Percentiles rank a stretch among this genome's conserved stretches.
Evolutionary conservation across 2,797 vertebrate genomes (phyloP).

Genomic region (Tamandua tetradactyla): DNA sequence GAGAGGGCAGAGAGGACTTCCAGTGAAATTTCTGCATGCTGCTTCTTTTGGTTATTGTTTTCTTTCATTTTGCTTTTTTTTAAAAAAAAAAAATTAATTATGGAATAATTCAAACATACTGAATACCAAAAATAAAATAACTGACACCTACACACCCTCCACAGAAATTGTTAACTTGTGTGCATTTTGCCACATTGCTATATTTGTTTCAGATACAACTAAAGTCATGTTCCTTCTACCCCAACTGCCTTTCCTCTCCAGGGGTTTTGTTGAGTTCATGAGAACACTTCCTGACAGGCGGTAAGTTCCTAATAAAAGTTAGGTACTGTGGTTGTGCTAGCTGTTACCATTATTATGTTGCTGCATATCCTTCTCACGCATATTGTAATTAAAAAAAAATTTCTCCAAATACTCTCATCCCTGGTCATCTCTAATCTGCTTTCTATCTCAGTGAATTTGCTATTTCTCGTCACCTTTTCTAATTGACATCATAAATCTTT

Average conservation of each 20-base stretch:
- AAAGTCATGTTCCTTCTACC: not conserved
- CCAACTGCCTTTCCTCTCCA: not conserved
- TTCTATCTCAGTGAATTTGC: not conserved
- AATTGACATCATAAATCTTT: not conserved
- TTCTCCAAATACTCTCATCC: not conserved
- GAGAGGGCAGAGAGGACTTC: not conserved
- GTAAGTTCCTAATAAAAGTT: not conserved
- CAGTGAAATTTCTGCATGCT: not conserved
- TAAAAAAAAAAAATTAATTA: not conserved
- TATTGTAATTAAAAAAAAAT: not conserved
- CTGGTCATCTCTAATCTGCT: not conserved
- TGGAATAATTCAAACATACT: not conserved
- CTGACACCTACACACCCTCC: not conserved
- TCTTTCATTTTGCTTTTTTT: not conserved
- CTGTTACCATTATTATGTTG: not conserved
- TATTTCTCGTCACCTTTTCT: not conserved
- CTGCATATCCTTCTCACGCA: not conserved
- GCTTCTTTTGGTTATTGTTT: not conserved
- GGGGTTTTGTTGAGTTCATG: not conserved
- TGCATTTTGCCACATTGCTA: not conserved
- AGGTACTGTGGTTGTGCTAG: not conserved
- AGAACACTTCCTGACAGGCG: not conserved
- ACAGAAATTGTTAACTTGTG: not conserved
- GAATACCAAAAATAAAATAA: constrained; percentile 11
- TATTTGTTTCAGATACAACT: not conserved